A percentile compares a stretch with the other conserved stretches of the same genome.
Evolutionary conservation across 2,888 invertebrate species (phyloP).

Genomic region (Epirrhoe tristata): DNA sequence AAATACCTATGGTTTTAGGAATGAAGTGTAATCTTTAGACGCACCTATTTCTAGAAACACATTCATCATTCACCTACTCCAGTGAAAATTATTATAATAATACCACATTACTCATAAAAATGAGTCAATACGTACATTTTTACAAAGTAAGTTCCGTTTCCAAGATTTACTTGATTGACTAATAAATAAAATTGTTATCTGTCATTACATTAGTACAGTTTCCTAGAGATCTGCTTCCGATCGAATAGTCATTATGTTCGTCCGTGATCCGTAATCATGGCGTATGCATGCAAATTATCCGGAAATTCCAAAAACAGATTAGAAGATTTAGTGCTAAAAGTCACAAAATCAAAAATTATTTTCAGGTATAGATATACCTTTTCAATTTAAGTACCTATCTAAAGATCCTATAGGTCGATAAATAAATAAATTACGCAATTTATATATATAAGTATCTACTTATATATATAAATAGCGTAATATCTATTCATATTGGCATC

Average conservation of each 20-base stretch:
- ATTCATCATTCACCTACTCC: not conserved
- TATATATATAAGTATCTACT: not conserved
- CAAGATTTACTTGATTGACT: not conserved
- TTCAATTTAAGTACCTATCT: not conserved
- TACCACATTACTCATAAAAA: not conserved
- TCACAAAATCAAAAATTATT: not conserved
- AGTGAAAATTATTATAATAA: not conserved
- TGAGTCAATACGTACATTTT: not conserved
- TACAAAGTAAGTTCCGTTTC: not conserved
- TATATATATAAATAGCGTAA: too few relatives aligned
- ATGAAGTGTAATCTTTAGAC: not conserved
- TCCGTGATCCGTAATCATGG: too few relatives aligned
- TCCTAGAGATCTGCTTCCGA: too few relatives aligned
- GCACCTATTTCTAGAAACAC: not conserved
- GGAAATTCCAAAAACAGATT: too few relatives aligned
- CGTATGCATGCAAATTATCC: too few relatives aligned
- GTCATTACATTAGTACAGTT: not conserved
- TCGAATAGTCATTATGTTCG: too few relatives aligned
- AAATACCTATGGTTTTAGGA: not conserved
- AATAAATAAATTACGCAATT: not conserved
- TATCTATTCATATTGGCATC: not conserved
- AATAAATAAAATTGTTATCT: not conserved
- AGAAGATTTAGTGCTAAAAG: too few relatives aligned
- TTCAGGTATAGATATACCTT: not conserved
- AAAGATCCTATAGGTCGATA: not conserved